Evolutionary conservation across 1,140 invertebrate species (phyloP).

Genomic region (Euura saliciscinereae): DNA sequence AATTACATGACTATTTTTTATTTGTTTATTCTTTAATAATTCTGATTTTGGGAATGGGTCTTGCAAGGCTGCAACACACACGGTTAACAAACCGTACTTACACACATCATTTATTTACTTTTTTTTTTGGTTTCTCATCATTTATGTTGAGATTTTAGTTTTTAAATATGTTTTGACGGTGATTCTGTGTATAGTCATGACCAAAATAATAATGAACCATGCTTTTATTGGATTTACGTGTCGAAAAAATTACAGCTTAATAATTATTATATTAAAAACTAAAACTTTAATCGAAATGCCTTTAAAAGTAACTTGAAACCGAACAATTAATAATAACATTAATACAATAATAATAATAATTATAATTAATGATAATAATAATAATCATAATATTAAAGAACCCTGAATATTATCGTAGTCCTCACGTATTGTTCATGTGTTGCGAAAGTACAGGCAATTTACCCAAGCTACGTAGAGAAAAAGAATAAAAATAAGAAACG

Average conservation of each 20-base stretch:
- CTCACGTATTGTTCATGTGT: constrained; percentile 34
- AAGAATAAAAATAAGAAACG: neutral
- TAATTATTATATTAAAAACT: constrained; percentile 38
- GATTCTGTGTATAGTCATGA: constrained; percentile 41
- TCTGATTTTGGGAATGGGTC: constrained; percentile 11
- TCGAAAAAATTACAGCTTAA: constrained; percentile 44
- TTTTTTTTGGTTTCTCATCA: constrained; percentile 14
- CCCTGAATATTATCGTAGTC: constrained; percentile 44
- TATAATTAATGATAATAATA: constrained; percentile 12
- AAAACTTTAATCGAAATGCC: constrained; percentile 42
- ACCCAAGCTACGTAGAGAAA: constrained; percentile 15
- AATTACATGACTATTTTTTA: too few species aligned
- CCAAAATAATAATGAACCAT: constrained; percentile 44
- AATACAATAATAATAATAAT: constrained; percentile 20
- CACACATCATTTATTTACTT: constrained; percentile 52
- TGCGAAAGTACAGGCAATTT: constrained; percentile 30
- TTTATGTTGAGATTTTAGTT: too few species aligned
- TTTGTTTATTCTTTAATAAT: too few species aligned
- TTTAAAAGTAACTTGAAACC: constrained; percentile 47
- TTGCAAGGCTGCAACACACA: constrained; percentile 29
- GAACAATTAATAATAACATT: constrained; percentile 41
- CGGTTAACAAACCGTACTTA: constrained; percentile 48
- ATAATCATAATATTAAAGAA: constrained; percentile 26
- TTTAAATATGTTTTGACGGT: constrained; percentile 35
- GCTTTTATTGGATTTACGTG: constrained; percentile 31